Conservation (phyloP, 2,113 vertebrate species). For the Psilopsiagon aymara region DNA sequence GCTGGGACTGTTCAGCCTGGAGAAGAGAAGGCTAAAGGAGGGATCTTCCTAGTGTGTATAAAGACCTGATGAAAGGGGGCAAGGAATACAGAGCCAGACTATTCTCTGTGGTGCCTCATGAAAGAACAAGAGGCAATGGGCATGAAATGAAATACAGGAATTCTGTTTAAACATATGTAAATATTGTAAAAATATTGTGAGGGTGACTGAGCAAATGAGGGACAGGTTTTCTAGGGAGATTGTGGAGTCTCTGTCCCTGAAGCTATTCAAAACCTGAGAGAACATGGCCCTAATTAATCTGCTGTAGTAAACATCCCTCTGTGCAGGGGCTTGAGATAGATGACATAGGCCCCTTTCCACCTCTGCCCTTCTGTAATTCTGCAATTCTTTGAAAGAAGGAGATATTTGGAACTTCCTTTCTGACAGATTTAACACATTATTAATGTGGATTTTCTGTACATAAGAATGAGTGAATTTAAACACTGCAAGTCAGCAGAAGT, state of each 20-base stretch:
- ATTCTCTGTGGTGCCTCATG: neutral
- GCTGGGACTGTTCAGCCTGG: neutral
- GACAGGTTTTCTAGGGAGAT: neutral
- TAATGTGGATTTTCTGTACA: neutral
- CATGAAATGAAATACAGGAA: neutral
- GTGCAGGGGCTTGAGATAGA: neutral
- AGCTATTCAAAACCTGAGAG: neutral
- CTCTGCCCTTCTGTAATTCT: neutral
- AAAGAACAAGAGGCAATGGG: neutral
- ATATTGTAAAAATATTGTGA: neutral
- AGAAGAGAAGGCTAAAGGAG: neutral
- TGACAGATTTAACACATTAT: neutral
- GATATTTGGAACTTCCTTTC: neutral
- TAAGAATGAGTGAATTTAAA: neutral
- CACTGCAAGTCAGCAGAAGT: neutral
- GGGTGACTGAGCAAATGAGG: neutral
- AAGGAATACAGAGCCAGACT: neutral
- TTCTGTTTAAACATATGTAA: neutral
- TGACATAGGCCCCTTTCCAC: neutral
- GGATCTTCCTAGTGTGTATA: neutral
- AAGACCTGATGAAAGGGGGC: neutral
- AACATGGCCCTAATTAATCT: neutral
- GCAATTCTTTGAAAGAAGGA: neutral
- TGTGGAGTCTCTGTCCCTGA: neutral
- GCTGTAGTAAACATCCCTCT: neutral